Base-by-base conservation (phyloP, 2,797 vertebrate genomes). In the Clarias fuscus region DNA sequence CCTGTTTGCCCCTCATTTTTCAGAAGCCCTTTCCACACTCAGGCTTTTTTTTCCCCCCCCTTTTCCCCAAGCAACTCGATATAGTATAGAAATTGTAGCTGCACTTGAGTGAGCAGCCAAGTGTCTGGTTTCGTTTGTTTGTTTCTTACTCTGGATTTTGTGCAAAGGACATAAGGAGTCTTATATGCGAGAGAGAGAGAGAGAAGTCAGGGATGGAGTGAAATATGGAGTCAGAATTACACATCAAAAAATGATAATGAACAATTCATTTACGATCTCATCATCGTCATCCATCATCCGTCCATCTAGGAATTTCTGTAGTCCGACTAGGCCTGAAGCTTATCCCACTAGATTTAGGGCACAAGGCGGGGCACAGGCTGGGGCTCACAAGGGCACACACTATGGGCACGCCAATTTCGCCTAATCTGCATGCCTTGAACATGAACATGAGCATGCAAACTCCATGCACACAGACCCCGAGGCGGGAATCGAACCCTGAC, bases 21-120 rank as follows among this genome's bases (percentile, higher is more conserved):
- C 91, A 90, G 86, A 91, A 43, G 58, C 90, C 83, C 93, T 93
- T 83, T 93, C 82, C 89, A 89, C 85, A 85, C 86, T 91, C 88
- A 91, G 86, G 72, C 90, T 59, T 91, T 94, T 61, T 18, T 61
- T 61, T 20, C 2, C 2, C 33, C 2, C 2, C 33, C 18, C 20
- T 61, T 24, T 6, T 24, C 24, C 22, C 22, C 22, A 20, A 93
- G 93, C 90, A 68, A 79, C 92, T 89, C 89, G 93, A 93, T 94
- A 95, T 94, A 95, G 92, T 94, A 95, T 94, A 95, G 93, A 97
- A 96, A 96, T 94, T 93, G 90, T 92, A 96, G 94, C 93, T 94
- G 94, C 94, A 96, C 95, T 96, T 95, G 94, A 96, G 90, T 95
- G 96, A 93, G 88, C 93, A 95, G 93, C 94, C 92, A 79, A 90